Conservation (phyloP, 2,888 invertebrate species). For the Dynastes grantii region DNA sequence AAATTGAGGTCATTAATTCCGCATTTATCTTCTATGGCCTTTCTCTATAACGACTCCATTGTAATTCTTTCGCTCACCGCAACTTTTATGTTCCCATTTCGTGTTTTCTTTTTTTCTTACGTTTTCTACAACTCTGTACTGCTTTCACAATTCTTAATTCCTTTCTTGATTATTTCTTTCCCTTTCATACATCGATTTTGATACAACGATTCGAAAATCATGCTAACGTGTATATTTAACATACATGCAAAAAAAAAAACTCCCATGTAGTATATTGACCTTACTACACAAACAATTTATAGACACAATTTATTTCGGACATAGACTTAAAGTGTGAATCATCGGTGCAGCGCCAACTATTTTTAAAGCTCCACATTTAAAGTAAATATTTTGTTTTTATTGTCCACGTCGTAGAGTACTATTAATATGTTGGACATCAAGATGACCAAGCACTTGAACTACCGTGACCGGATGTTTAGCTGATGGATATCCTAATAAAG, state of each 20-base stretch:
- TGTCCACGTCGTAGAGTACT: not conserved
- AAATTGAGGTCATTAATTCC: too few species aligned
- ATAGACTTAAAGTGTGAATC: conserved; percentile 7
- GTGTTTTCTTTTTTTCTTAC: too few species aligned
- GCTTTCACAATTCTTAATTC: too few species aligned
- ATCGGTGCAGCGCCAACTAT: conserved; percentile 15
- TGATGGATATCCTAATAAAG: conserved; percentile 35
- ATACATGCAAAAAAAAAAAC: not conserved
- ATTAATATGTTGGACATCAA: conserved; percentile 3
- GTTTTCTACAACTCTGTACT: too few species aligned
- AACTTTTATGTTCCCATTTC: too few species aligned
- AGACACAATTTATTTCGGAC: conserved; percentile 15
- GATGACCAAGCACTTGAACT: conserved; percentile 17
- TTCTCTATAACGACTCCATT: too few species aligned
- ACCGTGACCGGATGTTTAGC: conserved; percentile 13
- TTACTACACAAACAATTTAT: conserved; percentile 9
- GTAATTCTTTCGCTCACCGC: too few species aligned
- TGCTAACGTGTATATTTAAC: not conserved
- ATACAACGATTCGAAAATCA: too few species aligned
- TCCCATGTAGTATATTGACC: conserved; percentile 10
- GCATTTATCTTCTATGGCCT: too few species aligned
- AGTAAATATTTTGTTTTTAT: conserved; percentile 8
- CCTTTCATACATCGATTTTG: too few species aligned
- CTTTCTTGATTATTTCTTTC: too few species aligned
- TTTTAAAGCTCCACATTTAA: conserved; percentile 17